Base-by-base conservation (phyloP, 1,140 invertebrate species). In the Hylaeus volcanicus region DNA sequence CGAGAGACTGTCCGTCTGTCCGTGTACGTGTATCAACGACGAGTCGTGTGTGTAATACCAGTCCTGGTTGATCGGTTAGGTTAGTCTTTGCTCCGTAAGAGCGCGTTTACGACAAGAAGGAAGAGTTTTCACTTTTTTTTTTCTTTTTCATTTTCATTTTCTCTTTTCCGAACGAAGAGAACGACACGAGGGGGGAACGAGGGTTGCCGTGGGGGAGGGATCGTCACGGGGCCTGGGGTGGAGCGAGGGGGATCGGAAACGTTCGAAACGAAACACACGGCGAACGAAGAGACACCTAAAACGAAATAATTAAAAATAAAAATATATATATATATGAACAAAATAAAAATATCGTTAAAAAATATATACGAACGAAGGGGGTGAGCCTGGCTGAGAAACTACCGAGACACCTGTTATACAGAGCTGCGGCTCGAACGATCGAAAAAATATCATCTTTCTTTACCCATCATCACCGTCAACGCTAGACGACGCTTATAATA, bases 371-470 rank as follows among this genome's bases (percentile, higher is more conserved):
- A 75, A 79, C 71, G 69, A 83, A 69, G 60, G 53, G 60, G 55
- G 41, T 51, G 63, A 83, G 41, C 79, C 56, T 76, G 58, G 70
- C 56, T 85, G 61, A 61, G 60, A 86, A 82, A 86, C 45, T 76
- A 76, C 66, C 74, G 74, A 70, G 66, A 76, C 66, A 81, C 74
- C 74, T 58, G 56, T 53, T 77, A 77, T 70, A 81, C 73, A 81
- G 79, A 81, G 79, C 79, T 81, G 74, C 81, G 55, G 68, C 76
- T 73, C 68, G 69, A 82, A 78, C 76, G 82, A 87, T 80, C 85
- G 69, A 83, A 87, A 87, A 87, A 86, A 87, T 87, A 87, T 81
- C 69, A 53, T 82, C 56, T 82, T 63, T 83, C 63, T 83, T 75
- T 78, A 26, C 48, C 45, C 69, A 63, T 65, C 80, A 75, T 80